Evolutionary conservation across 1,140 invertebrate species (phyloP).

Genomic region (Nasonia longicornis): DNA sequence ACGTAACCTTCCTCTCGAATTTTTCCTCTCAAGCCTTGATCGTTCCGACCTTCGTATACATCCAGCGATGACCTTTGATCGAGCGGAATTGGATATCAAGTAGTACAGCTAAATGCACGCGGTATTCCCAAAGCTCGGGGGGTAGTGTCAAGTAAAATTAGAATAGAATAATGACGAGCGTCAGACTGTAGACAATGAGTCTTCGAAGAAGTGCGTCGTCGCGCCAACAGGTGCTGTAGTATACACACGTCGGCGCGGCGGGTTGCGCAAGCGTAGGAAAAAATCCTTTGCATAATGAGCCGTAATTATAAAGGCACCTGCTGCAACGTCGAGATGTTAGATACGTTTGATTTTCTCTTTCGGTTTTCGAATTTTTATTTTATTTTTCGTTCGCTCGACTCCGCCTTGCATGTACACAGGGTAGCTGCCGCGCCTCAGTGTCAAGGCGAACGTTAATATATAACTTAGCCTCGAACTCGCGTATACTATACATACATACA

Average conservation of each 20-base stretch:
- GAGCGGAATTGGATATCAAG: slow-evolving; percentile 6
- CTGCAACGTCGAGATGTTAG: slow-evolving; percentile 14
- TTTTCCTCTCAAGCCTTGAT: slow-evolving; percentile 6
- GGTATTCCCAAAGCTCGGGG: background rate
- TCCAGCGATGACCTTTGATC: slow-evolving; percentile 21
- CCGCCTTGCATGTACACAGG: too few species aligned
- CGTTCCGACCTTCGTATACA: background rate
- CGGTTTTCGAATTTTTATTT: slow-evolving; percentile 4
- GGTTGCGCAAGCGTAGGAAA: slow-evolving; percentile 7
- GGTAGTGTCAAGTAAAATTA: background rate
- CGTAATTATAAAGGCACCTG: slow-evolving; percentile 40
- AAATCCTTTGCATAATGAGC: slow-evolving; percentile 40
- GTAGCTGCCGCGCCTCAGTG: background rate
- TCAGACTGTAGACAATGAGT: background rate
- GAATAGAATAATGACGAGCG: background rate
- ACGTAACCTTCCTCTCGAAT: slow-evolving; percentile 28
- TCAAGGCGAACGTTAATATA: background rate
- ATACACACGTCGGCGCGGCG: background rate
- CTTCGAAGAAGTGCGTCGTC: slow-evolving; percentile 11
- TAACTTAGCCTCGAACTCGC: too few species aligned
- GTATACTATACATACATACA: background rate
- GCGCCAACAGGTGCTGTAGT: slow-evolving; percentile 33
- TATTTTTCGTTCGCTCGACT: background rate
- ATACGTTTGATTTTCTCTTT: slow-evolving; percentile 42
- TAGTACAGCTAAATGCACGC: background rate